Percentiles rank a stretch among this genome's conserved stretches.
Evolutionary conservation across 2,113 vertebrate genomes (phyloP).

Genomic region (Aviceda subcristata): DNA sequence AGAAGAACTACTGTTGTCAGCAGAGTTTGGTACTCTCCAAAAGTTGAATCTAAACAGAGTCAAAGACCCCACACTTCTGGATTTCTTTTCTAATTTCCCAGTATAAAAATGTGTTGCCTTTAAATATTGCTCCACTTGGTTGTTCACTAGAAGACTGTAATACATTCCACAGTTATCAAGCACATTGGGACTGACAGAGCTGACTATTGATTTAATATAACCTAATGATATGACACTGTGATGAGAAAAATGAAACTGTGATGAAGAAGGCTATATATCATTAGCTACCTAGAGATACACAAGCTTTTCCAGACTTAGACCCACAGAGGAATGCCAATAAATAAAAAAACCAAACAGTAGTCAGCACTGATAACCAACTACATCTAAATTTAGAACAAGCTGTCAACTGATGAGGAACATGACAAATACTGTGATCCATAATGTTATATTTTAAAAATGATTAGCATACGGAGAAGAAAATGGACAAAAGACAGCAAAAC

Average conservation of each 20-base stretch:
- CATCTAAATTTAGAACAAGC: neutral
- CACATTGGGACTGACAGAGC: neutral
- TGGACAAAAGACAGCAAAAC: neutral
- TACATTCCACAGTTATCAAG: neutral
- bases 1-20: neutral
- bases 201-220: neutral
- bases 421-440: neutral
- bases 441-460: neutral
- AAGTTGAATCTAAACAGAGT: neutral
- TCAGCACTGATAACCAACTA: neutral
- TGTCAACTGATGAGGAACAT: neutral
- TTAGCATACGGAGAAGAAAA: neutral
- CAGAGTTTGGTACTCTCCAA: neutral
- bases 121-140: neutral
- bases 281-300: neutral
- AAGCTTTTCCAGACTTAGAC: neutral
- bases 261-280: neutral
- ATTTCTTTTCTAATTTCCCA: neutral
- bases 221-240: neutral
- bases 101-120: neutral
- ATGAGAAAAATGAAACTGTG: neutral
- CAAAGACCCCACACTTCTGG: neutral
- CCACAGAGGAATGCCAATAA: neutral
- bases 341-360: neutral
- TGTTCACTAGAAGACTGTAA: neutral